Evolutionary conservation across 1,140 invertebrate species (phyloP).

Genomic region (Drosophila orena): DNA sequence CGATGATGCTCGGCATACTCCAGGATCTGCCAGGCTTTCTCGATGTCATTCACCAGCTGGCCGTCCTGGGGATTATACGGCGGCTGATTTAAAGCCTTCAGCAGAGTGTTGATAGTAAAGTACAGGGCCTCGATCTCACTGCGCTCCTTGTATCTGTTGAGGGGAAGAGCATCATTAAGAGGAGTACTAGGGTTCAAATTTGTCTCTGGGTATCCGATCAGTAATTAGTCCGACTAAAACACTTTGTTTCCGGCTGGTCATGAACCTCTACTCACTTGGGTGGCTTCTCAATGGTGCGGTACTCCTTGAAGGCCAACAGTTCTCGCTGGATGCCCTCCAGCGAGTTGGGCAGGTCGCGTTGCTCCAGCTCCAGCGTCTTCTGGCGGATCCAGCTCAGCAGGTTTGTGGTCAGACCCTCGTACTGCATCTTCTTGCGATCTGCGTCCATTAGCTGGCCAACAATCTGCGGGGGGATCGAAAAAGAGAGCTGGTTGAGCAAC

Average conservation of each 20-base stretch:
- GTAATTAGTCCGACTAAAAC: background rate
- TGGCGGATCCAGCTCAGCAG: constrained; percentile 97
- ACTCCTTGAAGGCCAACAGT: constrained; percentile 96
- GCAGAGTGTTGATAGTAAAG: constrained; percentile 98
- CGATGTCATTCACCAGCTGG: constrained; percentile 95
- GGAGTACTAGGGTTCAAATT: too few relatives aligned
- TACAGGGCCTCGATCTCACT: constrained; percentile 98
- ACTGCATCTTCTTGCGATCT: constrained; percentile 95
- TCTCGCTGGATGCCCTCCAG: constrained; percentile 97
- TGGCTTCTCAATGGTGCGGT: constrained; percentile 98
- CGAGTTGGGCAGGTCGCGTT: constrained; percentile 97
- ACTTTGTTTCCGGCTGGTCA: constrained; percentile 27
- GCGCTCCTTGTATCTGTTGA: constrained; percentile 94
- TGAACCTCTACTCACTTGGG: constrained; percentile 90
- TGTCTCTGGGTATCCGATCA: background rate
- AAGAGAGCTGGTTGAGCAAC: constrained; percentile 55
- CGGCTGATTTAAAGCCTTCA: constrained; percentile 96
- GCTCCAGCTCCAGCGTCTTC: constrained; percentile 94
- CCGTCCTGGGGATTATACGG: constrained; percentile 96
- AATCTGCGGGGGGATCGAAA: constrained; percentile 88
- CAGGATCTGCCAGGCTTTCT: constrained; percentile 95
- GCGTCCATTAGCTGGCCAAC: constrained; percentile 98
- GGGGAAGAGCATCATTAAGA: background rate
- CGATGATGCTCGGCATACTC: constrained; percentile 97
- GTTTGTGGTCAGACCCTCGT: constrained; percentile 93